Evolutionary conservation across 2,888 invertebrate species (phyloP), one percentile per base, ranked within the genome.

Genomic region (Drosophila macrothrix): DNA sequence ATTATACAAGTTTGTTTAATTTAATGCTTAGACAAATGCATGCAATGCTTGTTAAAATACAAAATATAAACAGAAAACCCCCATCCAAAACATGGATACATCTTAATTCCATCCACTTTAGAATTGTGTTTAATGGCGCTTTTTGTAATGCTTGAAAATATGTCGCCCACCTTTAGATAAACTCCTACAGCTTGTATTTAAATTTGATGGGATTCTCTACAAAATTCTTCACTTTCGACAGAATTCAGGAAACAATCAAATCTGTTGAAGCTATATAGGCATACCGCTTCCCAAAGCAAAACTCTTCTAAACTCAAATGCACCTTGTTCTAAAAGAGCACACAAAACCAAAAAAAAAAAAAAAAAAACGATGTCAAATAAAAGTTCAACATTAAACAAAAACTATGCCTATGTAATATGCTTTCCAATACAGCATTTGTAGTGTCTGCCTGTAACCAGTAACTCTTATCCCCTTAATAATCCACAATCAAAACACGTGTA

Each of bases 141-240:
- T 86, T 84, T 69, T 83, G 86, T 86, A 75, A 73, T 80, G 85
- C 85, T 85, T 90, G 64, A 76, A 72, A 71, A 78, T 67, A 59
- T 80, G 63, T 35, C 81, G 70, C 64, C 81, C 64, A 76, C 90
- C 78, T 71, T 77, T 84, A 83, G 82, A 67, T 72, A 60, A 56
- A 58, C 28, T 66, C 69, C 58, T 28, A 3, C 60, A 67, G 73
- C 73, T 85, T 83, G 82, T 76, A 70, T 64, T 58, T 50, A 31
- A 77, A 60, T 46, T 49, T 58, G 61, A 54, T 69, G 69, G 62
- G 37, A 53, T 35, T 39, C 54, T n/a, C 31, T 46, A n/a, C 39
- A 25, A 25, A 41, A 53, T 19, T 54, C 31, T 68, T 35, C 31
- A 56, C 37, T 35, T 16, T 41, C 64, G 77, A 65, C 53, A 50